A percentile compares a stretch with the other conserved stretches of the same genome.
Conservation (phyloP, 1,140 invertebrate species). For the Grapholita molesta region DNA sequence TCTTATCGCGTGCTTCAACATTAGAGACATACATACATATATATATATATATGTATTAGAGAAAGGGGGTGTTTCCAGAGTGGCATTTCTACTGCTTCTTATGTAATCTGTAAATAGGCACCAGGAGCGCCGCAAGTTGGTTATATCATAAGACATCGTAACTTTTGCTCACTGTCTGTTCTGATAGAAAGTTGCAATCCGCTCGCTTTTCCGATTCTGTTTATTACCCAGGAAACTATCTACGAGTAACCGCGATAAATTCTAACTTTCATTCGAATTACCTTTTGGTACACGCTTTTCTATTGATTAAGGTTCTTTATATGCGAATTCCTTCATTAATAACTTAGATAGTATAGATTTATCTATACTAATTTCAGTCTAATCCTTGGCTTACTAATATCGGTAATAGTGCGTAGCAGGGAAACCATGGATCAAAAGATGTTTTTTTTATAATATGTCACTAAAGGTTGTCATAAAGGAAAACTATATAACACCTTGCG, state of each 20-base stretch:
- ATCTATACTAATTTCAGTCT: background rate
- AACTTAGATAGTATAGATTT: too few relatives aligned
- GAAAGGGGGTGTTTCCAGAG: background rate
- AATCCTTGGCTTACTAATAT: too few relatives aligned
- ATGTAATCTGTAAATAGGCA: background rate
- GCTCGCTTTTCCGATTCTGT: conserved; percentile 64
- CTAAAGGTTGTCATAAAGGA: too few relatives aligned
- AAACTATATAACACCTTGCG: too few relatives aligned
- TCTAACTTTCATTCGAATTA: conserved; percentile 13
- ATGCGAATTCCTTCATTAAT: too few relatives aligned
- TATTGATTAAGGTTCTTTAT: background rate
- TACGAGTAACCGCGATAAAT: conserved; percentile 5
- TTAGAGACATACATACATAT: too few relatives aligned
- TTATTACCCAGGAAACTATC: conserved; percentile 48
- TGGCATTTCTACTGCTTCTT: background rate
- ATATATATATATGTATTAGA: too few relatives aligned
- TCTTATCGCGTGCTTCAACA: too few relatives aligned
- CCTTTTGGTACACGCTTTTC: background rate
- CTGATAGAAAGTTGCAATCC: conserved; percentile 66
- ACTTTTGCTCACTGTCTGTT: conserved; percentile 56
- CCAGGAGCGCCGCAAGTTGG: conserved; percentile 21
- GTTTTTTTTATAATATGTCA: too few relatives aligned
- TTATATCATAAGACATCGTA: conserved; percentile 74
- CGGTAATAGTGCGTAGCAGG: background rate
- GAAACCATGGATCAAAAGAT: background rate